Percentiles rank a stretch among this genome's conserved stretches.
phyloP scores from a whole-genome alignment of 37 sponge, comb jelly and placozoan species.

The Aphrocallistes beatrix region DNA sequence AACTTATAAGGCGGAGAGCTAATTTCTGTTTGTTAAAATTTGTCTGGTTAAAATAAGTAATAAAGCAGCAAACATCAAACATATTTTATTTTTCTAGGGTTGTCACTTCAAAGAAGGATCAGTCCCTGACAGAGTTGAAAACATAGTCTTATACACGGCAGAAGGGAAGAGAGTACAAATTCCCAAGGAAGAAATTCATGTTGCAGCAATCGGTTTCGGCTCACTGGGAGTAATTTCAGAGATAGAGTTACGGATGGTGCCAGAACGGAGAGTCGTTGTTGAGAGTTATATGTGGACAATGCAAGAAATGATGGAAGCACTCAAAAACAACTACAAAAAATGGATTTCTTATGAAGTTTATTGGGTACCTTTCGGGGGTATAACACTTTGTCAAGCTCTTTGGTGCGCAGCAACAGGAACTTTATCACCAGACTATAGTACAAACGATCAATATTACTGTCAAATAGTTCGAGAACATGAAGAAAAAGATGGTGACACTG shows the following conservation, averaged over 20 bases:
- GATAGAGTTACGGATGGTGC: background rate
- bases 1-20: too few species aligned
- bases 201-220: background rate
- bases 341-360: background rate
- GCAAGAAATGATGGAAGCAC: background rate
- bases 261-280: background rate
- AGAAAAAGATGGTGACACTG: too few species aligned
- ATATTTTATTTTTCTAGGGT: background rate
- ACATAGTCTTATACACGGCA: background rate
- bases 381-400: background rate
- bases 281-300: background rate
- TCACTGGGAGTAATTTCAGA: background rate
- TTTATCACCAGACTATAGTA: too few species aligned
- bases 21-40: too few species aligned
- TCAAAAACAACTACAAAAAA: background rate
- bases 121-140: background rate
- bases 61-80: too few species aligned
- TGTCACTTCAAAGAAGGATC: background rate
- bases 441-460: too few species aligned
- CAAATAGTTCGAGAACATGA: too few species aligned
- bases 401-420: background rate
- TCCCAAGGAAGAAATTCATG: background rate
- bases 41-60: too few species aligned
- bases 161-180: background rate
- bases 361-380: background rate